Evolutionary conservation across 2,113 vertebrate genomes (phyloP).

Genomic region (Hoplias malabaricus): DNA sequence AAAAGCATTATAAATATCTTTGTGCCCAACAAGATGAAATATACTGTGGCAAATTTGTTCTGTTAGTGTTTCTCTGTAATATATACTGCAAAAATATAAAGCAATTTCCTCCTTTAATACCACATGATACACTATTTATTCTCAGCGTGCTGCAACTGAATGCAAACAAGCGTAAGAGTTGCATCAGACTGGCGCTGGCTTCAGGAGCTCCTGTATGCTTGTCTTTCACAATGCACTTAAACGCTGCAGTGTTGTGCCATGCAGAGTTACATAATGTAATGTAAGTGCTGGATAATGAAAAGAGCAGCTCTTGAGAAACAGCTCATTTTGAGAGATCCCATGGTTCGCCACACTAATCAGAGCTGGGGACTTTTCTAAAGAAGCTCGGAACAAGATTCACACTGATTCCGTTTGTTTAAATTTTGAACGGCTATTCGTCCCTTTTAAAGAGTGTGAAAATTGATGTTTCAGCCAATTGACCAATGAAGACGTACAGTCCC

Average conservation of each 20-base stretch:
- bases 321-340: slow-evolving; percentile 6
- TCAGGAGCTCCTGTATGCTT: neutral
- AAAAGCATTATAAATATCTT: neutral
- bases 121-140: neutral
- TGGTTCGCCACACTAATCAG: slow-evolving; percentile 1
- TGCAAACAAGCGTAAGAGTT: neutral
- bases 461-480: slow-evolving; percentile 62
- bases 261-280: neutral
- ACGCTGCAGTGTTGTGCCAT: neutral
- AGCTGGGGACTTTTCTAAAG: slow-evolving; percentile 18
- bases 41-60: neutral
- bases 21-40: neutral
- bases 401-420: slow-evolving; percentile 60
- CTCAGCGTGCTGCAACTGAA: neutral
- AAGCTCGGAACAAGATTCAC: slow-evolving; percentile 36
- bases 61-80: neutral
- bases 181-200: neutral
- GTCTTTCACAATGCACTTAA: slow-evolving; percentile 2
- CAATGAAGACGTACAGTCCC: slow-evolving; percentile 43
- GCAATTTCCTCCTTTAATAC: neutral
- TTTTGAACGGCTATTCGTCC: slow-evolving; percentile 53
- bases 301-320: neutral
- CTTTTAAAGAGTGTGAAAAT: slow-evolving; percentile 58
- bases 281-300: slow-evolving; percentile 8
- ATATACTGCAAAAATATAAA: neutral